These are phyloP conservation scores for Meriones unguiculatus DNA, from an alignment of 2,113 vertebrate species.

Conservation along the genomic window DNA sequence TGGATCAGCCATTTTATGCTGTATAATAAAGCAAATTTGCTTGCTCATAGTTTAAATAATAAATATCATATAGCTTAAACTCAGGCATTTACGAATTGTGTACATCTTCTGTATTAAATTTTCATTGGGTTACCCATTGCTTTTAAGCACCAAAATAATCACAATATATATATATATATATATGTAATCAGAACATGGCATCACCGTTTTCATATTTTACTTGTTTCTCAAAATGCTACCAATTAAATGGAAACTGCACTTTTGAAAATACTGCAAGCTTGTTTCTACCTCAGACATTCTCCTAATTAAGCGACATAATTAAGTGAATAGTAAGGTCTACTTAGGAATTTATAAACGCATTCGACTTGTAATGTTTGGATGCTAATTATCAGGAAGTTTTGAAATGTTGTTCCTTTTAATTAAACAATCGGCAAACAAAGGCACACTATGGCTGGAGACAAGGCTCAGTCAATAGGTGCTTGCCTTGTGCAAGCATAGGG, in stretches of 20 bases:
- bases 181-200: background rate
- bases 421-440: background rate
- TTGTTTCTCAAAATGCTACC: background rate
- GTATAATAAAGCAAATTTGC: background rate
- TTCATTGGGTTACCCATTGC: background rate
- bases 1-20: background rate
- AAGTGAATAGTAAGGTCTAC: background rate
- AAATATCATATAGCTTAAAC: background rate
- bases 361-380: background rate
- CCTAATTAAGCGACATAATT: background rate
- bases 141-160: constrained; percentile 1
- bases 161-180: background rate
- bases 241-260: background rate
- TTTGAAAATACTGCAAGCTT: background rate
- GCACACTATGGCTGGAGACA: background rate
- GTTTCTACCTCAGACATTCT: background rate
- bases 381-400: constrained; percentile 15
- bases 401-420: background rate
- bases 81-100: background rate
- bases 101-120: background rate
- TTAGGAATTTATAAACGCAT: background rate
- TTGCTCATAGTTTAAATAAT: background rate
- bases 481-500: no score
- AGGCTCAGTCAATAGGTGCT: no score
- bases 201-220: background rate